Conservation (phyloP, 2,888 invertebrate species). For the Eupithecia exiguata region DNA sequence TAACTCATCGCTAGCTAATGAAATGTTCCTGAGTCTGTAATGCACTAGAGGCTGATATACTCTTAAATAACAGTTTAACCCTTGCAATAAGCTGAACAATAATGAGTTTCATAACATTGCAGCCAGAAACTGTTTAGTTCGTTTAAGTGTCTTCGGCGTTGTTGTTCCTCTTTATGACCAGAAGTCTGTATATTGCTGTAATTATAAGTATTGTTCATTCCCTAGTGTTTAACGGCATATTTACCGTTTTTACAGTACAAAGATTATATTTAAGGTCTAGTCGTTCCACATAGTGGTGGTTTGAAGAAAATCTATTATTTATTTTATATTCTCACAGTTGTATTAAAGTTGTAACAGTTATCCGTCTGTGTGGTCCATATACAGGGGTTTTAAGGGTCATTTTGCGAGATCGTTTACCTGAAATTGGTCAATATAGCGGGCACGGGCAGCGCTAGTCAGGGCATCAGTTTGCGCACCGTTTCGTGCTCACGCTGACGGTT, state of each 20-base stretch:
- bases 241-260: conserved; percentile 30
- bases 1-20: background rate
- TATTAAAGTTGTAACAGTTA: conserved; percentile 35
- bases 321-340: conserved; percentile 33
- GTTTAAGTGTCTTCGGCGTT: conserved; percentile 14
- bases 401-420: conserved; percentile 41
- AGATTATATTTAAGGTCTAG: conserved; percentile 23
- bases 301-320: conserved; percentile 33
- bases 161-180: conserved; percentile 26
- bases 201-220: conserved; percentile 29
- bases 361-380: conserved; percentile 40
- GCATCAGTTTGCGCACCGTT: conserved; percentile 61
- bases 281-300: conserved; percentile 22
- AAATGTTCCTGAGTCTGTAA: background rate
- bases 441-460: conserved; percentile 42
- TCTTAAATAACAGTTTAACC: background rate
- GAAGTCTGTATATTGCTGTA: conserved; percentile 24
- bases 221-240: conserved; percentile 27
- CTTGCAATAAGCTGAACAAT: background rate
- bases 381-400: conserved; percentile 39
- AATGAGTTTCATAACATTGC: conserved; percentile 9
- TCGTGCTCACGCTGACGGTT: conserved; percentile 64
- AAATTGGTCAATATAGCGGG: conserved; percentile 54
- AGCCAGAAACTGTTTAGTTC: conserved; percentile 13
- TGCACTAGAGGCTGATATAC: background rate